Evolutionary conservation across 2,797 vertebrate species (phyloP).

Genomic region (Hydrocynus forskahlii): DNA sequence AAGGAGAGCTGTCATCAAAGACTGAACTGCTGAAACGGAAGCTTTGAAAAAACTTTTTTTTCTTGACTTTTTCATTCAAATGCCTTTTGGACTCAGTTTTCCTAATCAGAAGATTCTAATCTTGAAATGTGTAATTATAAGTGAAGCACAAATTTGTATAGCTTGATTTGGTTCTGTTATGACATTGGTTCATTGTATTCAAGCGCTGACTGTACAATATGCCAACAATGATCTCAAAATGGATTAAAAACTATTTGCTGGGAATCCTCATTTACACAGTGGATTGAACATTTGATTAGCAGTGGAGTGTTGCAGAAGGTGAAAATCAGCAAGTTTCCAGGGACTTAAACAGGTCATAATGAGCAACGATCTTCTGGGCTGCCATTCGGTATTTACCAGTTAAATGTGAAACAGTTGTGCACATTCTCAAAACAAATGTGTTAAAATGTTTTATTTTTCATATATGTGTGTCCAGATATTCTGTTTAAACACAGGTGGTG

Average conservation of each 20-base stretch:
- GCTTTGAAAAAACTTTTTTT: slow-evolving; percentile 8
- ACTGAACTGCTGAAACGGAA: neutral
- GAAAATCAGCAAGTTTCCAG: neutral
- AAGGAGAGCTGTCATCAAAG: neutral
- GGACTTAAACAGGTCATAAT: slow-evolving; percentile 21
- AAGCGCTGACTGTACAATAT: neutral
- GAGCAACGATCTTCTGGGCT: slow-evolving; percentile 14
- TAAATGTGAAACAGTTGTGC: neutral
- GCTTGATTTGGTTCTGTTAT: neutral
- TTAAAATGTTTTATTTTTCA: too few relatives aligned
- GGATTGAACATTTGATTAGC: slow-evolving; percentile 2
- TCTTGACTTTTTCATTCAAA: neutral
- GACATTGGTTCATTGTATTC: neutral
- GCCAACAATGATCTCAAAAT: neutral
- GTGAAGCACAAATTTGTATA: neutral
- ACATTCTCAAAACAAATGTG: neutral
- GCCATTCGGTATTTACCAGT: slow-evolving; percentile 25
- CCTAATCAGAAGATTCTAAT: neutral
- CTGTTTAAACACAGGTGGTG: too few relatives aligned
- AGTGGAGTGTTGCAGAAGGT: slow-evolving; percentile 16
- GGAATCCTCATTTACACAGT: slow-evolving; percentile 2
- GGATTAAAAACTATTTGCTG: neutral
- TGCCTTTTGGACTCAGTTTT: neutral
- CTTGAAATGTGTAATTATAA: neutral
- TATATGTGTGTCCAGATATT: too few relatives aligned